phyloP scores from a whole-genome alignment of 2,888 invertebrate species.

The Diadromus collaris region DNA sequence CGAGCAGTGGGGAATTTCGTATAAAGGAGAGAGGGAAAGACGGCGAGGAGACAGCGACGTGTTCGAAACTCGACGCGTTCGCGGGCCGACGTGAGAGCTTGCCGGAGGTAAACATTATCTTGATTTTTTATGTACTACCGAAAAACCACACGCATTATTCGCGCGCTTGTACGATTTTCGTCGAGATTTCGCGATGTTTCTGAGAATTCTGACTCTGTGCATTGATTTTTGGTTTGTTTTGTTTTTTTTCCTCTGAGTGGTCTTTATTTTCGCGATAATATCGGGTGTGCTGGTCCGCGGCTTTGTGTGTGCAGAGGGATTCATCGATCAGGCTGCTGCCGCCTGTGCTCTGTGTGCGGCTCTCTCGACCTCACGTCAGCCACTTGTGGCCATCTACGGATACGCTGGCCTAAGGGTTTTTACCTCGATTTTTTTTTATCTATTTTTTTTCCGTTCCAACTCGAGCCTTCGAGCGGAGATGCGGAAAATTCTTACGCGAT shows the following conservation, averaged over 20 bases:
- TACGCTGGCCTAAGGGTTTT: conserved; percentile 51
- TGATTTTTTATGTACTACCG: conserved; percentile 59
- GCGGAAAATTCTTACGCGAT: not conserved
- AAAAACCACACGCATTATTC: not conserved
- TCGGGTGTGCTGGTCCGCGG: conserved; percentile 41
- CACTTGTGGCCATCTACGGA: conserved; percentile 77
- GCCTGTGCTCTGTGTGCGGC: conserved; percentile 45
- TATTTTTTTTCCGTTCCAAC: conserved; percentile 1
- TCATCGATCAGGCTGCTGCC: conserved; percentile 73
- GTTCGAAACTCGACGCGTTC: conserved; percentile 71
- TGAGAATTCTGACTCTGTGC: conserved; percentile 6
- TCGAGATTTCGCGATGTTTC: conserved; percentile 4
- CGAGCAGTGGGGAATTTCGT: conserved; percentile 37
- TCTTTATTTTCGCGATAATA: conserved; percentile 47
- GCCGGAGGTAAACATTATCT: conserved; percentile 74
- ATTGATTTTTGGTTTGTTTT: conserved; percentile 41
- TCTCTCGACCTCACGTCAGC: conserved; percentile 70
- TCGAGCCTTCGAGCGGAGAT: not conserved
- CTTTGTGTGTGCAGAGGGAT: conserved; percentile 63
- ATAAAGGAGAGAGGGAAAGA: conserved; percentile 15
- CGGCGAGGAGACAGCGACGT: conserved; percentile 47
- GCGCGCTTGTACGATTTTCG: not conserved
- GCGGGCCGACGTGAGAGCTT: conserved; percentile 73
- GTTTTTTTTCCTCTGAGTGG: conserved; percentile 21
- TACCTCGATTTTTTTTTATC: conserved; percentile 29